Conservation (phyloP, 2,888 invertebrate species). For the Helleia helle region DNA sequence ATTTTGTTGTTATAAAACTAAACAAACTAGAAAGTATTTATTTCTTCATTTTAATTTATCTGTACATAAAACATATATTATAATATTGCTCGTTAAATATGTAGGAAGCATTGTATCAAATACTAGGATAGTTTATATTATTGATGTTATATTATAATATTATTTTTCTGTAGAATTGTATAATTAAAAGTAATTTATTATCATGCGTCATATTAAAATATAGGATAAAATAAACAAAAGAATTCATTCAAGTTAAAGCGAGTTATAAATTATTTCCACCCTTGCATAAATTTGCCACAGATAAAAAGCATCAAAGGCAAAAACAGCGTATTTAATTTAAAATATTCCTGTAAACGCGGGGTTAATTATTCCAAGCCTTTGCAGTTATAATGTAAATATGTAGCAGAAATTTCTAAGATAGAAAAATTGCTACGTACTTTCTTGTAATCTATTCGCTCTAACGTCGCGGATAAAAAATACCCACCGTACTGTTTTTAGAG, state of each 20-base stretch:
- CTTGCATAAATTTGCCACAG: slow-evolving; percentile 8
- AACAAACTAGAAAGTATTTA: too few species aligned
- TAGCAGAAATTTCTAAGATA: slow-evolving; percentile 7
- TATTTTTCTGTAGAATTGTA: neutral
- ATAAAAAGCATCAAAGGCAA: slow-evolving; percentile 13
- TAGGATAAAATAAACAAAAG: neutral
- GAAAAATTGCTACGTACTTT: slow-evolving; percentile 7
- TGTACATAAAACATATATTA: too few species aligned
- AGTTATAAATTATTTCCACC: slow-evolving; percentile 8
- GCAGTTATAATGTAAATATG: slow-evolving; percentile 10
- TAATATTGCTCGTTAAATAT: too few species aligned
- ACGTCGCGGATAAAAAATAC: neutral
- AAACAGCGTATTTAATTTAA: slow-evolving; percentile 12
- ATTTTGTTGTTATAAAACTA: too few species aligned
- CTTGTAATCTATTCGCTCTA: slow-evolving; percentile 3
- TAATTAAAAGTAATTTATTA: neutral
- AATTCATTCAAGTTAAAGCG: slow-evolving; percentile 7
- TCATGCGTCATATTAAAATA: neutral
- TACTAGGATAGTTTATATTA: too few species aligned
- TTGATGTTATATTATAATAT: too few species aligned
- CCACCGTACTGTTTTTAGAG: slow-evolving; percentile 9
- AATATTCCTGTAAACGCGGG: slow-evolving; percentile 11
- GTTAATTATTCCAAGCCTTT: slow-evolving; percentile 12
- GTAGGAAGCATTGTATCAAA: too few species aligned
- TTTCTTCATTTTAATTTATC: too few species aligned